A percentile compares a stretch with the other conserved stretches of the same genome.
Evolutionary conservation across 2,113 vertebrate species (phyloP).

Genomic region (Tautogolabrus adspersus): DNA sequence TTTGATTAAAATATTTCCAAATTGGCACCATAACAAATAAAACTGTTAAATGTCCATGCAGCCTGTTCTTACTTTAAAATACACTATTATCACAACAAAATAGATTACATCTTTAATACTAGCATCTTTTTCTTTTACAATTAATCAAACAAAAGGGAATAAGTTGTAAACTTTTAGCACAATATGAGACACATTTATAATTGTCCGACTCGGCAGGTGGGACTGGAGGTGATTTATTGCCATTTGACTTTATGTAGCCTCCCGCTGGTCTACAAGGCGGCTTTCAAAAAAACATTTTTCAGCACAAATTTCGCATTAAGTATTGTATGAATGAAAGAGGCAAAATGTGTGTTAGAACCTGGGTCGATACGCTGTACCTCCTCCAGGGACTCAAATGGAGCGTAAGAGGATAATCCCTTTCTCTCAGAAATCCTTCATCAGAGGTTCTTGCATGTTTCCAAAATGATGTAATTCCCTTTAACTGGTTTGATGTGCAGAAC

Average conservation of each 20-base stretch:
- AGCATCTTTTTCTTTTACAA: not conserved
- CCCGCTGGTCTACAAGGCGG: not conserved
- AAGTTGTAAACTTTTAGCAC: not conserved
- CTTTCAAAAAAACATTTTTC: conserved; percentile 21
- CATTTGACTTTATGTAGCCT: not conserved
- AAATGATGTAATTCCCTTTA: conserved; percentile 52
- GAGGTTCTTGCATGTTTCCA: conserved; percentile 39
- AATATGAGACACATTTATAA: conserved; percentile 8
- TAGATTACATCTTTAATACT: not conserved
- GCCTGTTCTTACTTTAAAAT: too few relatives aligned
- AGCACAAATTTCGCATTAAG: not conserved
- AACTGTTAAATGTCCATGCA: too few relatives aligned
- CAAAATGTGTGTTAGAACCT: not conserved
- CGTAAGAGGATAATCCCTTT: conserved; percentile 57
- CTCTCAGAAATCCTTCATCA: conserved; percentile 53
- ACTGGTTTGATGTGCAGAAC: conserved; percentile 24
- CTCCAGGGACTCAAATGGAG: conserved; percentile 32
- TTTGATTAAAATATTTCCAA: not conserved
- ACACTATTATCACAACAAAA: too few relatives aligned
- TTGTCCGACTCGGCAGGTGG: not conserved
- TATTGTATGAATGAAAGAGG: conserved; percentile 12
- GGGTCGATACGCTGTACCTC: conserved; percentile 3
- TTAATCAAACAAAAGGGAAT: not conserved
- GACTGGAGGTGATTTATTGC: conserved; percentile 7
- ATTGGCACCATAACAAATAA: too few relatives aligned